Base-by-base conservation (phyloP, 1,140 invertebrate genomes). In the Euwallacea similis region DNA sequence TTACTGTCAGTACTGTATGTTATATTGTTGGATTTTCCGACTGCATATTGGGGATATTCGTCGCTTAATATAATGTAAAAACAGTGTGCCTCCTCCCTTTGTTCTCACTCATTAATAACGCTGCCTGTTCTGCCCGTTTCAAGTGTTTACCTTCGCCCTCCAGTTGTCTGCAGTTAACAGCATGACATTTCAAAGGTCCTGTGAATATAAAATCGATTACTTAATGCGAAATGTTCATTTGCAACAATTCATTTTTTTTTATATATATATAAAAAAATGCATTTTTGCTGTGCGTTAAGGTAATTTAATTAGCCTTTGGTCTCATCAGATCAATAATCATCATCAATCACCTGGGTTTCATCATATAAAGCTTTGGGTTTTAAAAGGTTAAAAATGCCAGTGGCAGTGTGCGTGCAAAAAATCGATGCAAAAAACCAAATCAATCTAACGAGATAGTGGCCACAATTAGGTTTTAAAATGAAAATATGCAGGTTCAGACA, bases 1-100 rank as follows among this genome's bases (percentile, higher is more conserved):
- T 76, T 68, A 76, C 77, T 76, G 77, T 72, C 77, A 76, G 73
- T 78, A 78, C 75, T 77, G 77, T 79, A 76, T 79, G 77, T 79
- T 76, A 75, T 74, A 74, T 74, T 67, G 72, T 73, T 73, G 56
- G 42, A 72, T 9, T 50, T 54, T 61, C 7, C 13, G 42, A 58
- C 16, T 66, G 44, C 65, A 21, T 56, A 71, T 46, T 66, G 60
- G 69, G 56, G 44, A 11, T 65, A 58, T 44, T 66, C 62, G 67
- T 65, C 43, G 69, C 60, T 71, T 71, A 47, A 46, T 56, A 7
- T 43, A 46, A 41, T 56, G 62, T 43, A 60, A 66, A 66, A 66
- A 61, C 13, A 41, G 33, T 47, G 33, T 60, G 11, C 9, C 46
- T 70, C 9, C 46, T 70, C 55, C 53, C 62, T 63, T 64, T 64